Conservation (phyloP, 2,797 vertebrate species). For the Lepus oiostolus region DNA sequence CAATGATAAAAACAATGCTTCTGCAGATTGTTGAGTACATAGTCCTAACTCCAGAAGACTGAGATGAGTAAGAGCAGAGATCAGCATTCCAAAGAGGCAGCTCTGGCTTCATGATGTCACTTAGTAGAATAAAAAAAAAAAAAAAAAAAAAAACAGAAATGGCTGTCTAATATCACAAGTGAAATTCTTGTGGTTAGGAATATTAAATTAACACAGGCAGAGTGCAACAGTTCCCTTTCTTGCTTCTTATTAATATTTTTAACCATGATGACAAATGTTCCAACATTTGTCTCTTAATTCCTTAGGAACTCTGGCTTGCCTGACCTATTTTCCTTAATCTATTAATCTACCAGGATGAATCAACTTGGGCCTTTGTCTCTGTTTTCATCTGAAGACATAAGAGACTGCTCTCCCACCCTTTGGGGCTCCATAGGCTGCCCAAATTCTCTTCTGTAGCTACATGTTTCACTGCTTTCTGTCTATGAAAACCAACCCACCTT, state of each 20-base stretch:
- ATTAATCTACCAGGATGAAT: background rate
- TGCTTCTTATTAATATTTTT: background rate
- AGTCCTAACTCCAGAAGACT: background rate
- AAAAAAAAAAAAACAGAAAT: background rate
- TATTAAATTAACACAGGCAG: background rate
- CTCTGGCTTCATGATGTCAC: background rate
- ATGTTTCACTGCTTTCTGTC: background rate
- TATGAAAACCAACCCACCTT: background rate
- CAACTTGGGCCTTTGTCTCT: background rate
- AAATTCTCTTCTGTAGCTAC: background rate
- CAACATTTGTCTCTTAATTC: background rate
- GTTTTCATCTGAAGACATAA: background rate
- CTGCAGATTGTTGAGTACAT: background rate
- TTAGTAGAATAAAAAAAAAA: background rate
- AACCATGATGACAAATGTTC: background rate
- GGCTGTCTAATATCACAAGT: background rate
- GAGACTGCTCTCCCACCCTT: background rate
- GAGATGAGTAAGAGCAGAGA: background rate
- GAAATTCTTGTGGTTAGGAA: background rate
- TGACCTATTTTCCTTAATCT: background rate
- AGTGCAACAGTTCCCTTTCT: background rate
- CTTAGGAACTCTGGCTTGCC: background rate
- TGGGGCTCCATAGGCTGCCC: fast-evolving
- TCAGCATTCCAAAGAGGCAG: background rate
- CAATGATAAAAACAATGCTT: background rate